Percentiles rank a stretch among this genome's conserved stretches.
Conservation (phyloP, 2,113 vertebrate genomes). For the Larimichthys crocea region DNA sequence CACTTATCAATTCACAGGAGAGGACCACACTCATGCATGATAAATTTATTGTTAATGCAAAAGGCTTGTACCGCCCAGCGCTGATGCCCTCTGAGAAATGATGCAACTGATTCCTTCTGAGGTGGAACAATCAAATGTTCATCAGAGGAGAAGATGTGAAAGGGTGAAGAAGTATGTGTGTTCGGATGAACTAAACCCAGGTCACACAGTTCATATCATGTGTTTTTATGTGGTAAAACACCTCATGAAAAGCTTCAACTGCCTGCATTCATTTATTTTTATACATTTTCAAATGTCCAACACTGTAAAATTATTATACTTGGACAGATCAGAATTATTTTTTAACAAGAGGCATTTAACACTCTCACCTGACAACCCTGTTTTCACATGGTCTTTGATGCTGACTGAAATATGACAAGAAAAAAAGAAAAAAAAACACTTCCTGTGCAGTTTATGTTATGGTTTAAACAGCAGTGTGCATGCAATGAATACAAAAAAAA, state of each 20-base stretch:
- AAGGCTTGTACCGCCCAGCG: conserved; percentile 79
- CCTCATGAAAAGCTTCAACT: conserved; percentile 7
- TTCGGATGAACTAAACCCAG: conserved; percentile 23
- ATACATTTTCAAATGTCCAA: background rate
- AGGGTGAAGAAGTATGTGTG: conserved; percentile 12
- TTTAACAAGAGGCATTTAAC: background rate
- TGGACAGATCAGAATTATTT: background rate
- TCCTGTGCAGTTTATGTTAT: conserved; percentile 67
- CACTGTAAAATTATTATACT: too few relatives aligned
- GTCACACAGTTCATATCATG: conserved; percentile 23
- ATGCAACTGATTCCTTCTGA: conserved; percentile 80
- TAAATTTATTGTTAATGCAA: conserved; percentile 83
- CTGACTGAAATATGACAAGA: conserved; percentile 46
- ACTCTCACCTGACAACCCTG: background rate
- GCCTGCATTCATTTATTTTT: background rate
- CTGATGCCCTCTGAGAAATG: conserved; percentile 72
- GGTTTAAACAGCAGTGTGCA: conserved; percentile 39
- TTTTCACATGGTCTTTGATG: conserved; percentile 27
- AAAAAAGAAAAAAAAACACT: conserved; percentile 35
- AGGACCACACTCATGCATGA: conserved; percentile 77
- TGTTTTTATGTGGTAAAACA: conserved; percentile 15
- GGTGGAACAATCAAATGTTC: conserved; percentile 78
- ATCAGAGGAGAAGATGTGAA: conserved; percentile 71
- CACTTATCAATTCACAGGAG: conserved; percentile 77
- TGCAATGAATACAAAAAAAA: conserved; percentile 53